phyloP scores from a whole-genome alignment of 2,888 invertebrate species.

The Pomacea canaliculata region DNA sequence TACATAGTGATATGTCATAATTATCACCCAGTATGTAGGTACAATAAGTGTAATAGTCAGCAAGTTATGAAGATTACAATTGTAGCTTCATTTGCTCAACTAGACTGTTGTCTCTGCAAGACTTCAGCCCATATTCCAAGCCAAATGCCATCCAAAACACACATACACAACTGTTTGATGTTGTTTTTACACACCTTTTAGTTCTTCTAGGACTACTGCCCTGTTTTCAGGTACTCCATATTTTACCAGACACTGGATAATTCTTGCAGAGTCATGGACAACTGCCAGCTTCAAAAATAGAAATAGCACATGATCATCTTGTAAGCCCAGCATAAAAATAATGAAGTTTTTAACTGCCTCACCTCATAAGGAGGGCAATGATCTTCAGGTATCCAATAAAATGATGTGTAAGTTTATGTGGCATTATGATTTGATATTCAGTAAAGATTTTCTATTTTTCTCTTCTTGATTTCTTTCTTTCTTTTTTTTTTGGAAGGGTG shows the following conservation, averaged over 20 bases:
- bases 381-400: background rate
- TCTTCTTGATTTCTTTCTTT: too few species aligned
- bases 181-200: slow-evolving; percentile 75
- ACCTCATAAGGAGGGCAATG: background rate
- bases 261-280: slow-evolving; percentile 87
- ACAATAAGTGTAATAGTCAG: background rate
- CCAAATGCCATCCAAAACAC: too few species aligned
- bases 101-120: background rate
- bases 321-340: background rate
- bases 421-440: too few species aligned
- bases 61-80: background rate
- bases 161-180: too few species aligned
- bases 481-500: too few species aligned
- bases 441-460: too few species aligned
- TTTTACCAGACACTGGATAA: slow-evolving; percentile 89
- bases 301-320: background rate
- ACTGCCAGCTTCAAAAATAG: slow-evolving; percentile 77
- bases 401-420: too few species aligned
- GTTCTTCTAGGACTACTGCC: slow-evolving; percentile 79
- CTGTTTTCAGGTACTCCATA: slow-evolving; percentile 77
- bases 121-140: too few species aligned
- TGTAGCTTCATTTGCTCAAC: background rate
- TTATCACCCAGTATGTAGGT: background rate
- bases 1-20: background rate
- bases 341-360: background rate